Evolutionary conservation across 2,113 vertebrate species (phyloP).

Genomic region (Hyperoodon ampullatus): DNA sequence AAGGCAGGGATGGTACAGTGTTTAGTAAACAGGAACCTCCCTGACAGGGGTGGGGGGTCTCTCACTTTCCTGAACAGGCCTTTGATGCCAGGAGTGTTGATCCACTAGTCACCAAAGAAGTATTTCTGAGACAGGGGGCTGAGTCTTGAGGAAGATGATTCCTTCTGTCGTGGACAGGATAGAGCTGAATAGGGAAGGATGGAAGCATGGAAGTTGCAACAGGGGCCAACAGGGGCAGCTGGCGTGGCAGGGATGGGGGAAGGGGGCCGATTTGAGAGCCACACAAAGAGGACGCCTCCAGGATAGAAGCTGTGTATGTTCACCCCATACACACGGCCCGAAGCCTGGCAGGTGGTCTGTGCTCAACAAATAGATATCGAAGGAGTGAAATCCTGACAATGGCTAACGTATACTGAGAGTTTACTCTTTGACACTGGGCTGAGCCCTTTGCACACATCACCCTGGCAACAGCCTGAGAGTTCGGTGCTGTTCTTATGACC

Average conservation of each 20-base stretch:
- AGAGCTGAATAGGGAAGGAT: neutral
- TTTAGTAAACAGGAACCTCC: neutral
- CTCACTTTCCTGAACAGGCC: neutral
- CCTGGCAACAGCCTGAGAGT: neutral
- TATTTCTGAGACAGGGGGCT: neutral
- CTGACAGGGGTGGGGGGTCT: too few relatives aligned
- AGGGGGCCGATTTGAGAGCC: neutral
- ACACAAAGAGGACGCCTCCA: too few relatives aligned
- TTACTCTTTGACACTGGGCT: neutral
- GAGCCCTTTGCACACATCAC: neutral
- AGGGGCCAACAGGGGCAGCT: neutral
- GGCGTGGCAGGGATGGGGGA: accelerated
- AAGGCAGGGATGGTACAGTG: neutral
- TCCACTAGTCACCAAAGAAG: neutral
- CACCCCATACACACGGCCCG: accelerated
- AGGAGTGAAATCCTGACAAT: neutral
- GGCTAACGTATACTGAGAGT: accelerated
- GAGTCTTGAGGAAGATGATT: neutral
- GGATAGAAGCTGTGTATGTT: neutral
- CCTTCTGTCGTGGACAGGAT: neutral
- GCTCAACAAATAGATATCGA: neutral
- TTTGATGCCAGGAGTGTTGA: neutral
- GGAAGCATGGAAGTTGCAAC: accelerated
- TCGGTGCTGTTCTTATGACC: neutral
- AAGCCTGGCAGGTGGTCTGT: neutral